Base-by-base conservation (phyloP, 1,140 invertebrate genomes). In the Rhizoglyphus robini region DNA sequence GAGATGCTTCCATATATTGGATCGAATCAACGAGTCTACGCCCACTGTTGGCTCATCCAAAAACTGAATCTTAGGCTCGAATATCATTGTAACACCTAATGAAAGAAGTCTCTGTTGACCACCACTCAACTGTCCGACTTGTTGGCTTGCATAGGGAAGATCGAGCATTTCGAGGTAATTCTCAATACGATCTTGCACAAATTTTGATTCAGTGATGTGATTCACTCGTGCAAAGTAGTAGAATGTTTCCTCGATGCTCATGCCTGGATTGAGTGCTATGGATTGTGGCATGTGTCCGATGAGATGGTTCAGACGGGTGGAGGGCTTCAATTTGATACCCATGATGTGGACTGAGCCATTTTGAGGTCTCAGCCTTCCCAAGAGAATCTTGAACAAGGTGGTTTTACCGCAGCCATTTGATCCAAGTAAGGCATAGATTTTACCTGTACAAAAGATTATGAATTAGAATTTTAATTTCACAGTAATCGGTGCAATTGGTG, bases 201-300 rank as follows among this genome's bases (percentile, higher is more conserved):
- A 15, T 8, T 38, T 5, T 3, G 29, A 32, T 3, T 57, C 27
- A 3, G 47, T 79, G 88, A 96, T 92, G 61, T 88, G 87, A 73
- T 92, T 90, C 70, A 96, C 87, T 82, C 88, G 88, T 20, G 92
- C 92, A 75, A 96, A 96, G 74, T 94, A 96, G 79, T 87, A 83
- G 83, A 96, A 86, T 0, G 90, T 96, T 74, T 97, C 93, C 64
- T 83, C 82, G 68, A 96, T 96, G 0, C 90, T 88, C 75, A 97
- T 93, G 75, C 95, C 90, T 0, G 87, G 87, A 74, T 92, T 96
- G 0, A 96, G 78, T 0, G 91, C 91, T 27, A 93, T 88, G 76
- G 96, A 91, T 75, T 80, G 79, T 46, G 88, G 88, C 88, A 91
- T 92, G 71, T 88, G 91, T 13, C 81, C 81, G 29, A 81, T 88